A percentile compares a stretch with the other conserved stretches of the same genome.
Conservation (phyloP, 2,113 vertebrate species). For the Oryzias woworae region DNA sequence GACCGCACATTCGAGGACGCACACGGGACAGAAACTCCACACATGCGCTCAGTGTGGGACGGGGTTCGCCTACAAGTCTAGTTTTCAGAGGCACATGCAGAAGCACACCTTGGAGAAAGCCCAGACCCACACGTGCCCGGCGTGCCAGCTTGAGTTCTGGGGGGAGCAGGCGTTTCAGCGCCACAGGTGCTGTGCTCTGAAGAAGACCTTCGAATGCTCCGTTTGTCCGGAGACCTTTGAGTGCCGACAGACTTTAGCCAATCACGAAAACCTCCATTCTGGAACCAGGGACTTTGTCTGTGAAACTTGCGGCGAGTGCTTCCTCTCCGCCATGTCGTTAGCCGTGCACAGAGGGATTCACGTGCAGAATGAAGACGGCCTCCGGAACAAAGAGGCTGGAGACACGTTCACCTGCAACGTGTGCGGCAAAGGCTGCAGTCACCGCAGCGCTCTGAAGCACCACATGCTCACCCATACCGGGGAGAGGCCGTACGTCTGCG, state of each 20-base stretch:
- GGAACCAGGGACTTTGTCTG: conserved; percentile 62
- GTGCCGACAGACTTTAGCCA: conserved; percentile 45
- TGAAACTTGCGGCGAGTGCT: conserved; percentile 70
- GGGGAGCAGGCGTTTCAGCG: conserved; percentile 42
- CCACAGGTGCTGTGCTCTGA: conserved; percentile 52
- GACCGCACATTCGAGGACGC: conserved; percentile 31
- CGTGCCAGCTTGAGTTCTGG: conserved; percentile 46
- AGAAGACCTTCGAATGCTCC: conserved; percentile 58
- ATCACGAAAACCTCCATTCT: conserved; percentile 56
- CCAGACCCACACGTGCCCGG: conserved; percentile 15
- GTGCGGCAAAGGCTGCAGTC: conserved; percentile 78
- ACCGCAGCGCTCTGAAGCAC: conserved; percentile 74
- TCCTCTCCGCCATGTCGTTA: conserved; percentile 45
- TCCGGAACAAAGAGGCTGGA: conserved; percentile 31
- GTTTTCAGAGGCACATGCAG: conserved; percentile 51
- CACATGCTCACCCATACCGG: conserved; percentile 74
- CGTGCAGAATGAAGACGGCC: conserved; percentile 26
- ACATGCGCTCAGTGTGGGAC: conserved; percentile 52
- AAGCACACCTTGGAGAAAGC: conserved; percentile 29
- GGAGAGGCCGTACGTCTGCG: conserved; percentile 72
- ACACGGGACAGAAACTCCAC: conserved; percentile 58
- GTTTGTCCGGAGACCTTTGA: conserved; percentile 60
- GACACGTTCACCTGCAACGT: conserved; percentile 67
- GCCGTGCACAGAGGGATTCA: conserved; percentile 45
- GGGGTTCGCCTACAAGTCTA: conserved; percentile 51